phyloP scores from a whole-genome alignment of 2,888 invertebrate genomes.

The Acleris literana region DNA sequence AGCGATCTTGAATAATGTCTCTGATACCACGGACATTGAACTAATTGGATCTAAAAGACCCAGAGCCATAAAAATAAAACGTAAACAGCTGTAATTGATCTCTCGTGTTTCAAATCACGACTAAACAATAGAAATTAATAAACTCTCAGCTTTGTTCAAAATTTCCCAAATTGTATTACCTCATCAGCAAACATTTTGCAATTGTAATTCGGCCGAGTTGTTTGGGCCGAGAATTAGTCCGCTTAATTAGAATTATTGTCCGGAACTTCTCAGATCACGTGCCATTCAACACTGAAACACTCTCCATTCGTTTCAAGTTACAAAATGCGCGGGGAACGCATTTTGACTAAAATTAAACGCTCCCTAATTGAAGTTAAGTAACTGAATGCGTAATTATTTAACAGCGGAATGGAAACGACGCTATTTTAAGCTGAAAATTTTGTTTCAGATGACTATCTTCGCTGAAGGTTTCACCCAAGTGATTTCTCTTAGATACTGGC shows the following conservation, averaged over 20 bases:
- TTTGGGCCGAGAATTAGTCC: constrained; percentile 46
- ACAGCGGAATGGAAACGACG: constrained; percentile 13
- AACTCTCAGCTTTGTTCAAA: constrained; percentile 20
- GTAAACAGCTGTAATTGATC: too few relatives aligned
- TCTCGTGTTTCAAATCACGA: constrained; percentile 5
- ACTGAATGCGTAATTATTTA: constrained; percentile 38
- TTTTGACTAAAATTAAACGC: constrained; percentile 45
- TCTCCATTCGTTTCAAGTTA: constrained; percentile 49
- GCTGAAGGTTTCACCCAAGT: constrained; percentile 3
- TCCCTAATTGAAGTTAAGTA: constrained; percentile 42
- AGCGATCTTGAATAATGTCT: too few relatives aligned
- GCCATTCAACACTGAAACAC: constrained; percentile 55
- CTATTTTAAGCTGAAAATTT: constrained; percentile 41
- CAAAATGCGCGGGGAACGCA: constrained; percentile 50
- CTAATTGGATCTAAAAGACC: not conserved
- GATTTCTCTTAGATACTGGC: constrained; percentile 38
- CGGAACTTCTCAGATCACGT: constrained; percentile 60
- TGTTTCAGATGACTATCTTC: constrained; percentile 58
- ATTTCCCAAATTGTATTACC: constrained; percentile 17
- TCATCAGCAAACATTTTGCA: constrained; percentile 24
- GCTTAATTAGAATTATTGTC: constrained; percentile 64
- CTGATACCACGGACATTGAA: too few relatives aligned
- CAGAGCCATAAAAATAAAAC: too few relatives aligned
- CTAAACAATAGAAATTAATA: constrained; percentile 30
- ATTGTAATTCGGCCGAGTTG: constrained; percentile 45